Evolutionary conservation across 1,140 invertebrate species (phyloP).

Genomic region (Solen grandis): DNA sequence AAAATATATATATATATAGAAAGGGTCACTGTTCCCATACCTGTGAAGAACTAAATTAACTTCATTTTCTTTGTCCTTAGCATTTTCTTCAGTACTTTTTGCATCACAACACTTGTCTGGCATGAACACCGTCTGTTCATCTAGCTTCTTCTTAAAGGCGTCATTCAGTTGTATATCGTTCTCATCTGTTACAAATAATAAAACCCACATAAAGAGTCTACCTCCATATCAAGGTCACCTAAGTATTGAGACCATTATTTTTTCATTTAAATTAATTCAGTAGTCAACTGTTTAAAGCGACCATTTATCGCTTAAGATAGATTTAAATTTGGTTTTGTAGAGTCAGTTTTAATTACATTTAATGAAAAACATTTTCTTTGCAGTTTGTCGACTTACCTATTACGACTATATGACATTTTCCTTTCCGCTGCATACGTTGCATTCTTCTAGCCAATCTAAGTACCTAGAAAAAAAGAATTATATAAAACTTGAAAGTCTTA

Average conservation of each 20-base stretch:
- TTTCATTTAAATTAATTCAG: too few species aligned
- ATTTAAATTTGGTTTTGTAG: too few species aligned
- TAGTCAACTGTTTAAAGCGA: too few species aligned
- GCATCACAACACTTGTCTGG: neutral
- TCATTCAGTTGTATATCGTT: slow-evolving; percentile 40
- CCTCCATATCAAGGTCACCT: too few species aligned
- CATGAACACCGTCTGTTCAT: neutral
- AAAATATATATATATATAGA: too few species aligned
- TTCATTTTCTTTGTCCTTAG: neutral
- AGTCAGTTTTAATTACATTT: too few species aligned
- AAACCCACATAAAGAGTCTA: too few species aligned
- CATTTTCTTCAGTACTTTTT: neutral
- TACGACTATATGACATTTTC: slow-evolving; percentile 64
- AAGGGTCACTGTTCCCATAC: too few species aligned
- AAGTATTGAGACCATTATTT: too few species aligned
- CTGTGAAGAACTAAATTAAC: slow-evolving; percentile 26
- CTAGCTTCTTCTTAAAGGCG: slow-evolving; percentile 55
- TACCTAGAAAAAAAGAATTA: slow-evolving; percentile 44
- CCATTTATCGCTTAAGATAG: too few species aligned
- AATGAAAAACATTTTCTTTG: too few species aligned
- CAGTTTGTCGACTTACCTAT: slow-evolving; percentile 62
- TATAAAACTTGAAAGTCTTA: neutral
- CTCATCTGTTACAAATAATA: slow-evolving; percentile 43
- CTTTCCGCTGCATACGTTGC: slow-evolving; percentile 56
- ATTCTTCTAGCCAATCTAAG: slow-evolving; percentile 62